Percentiles rank a stretch among this genome's conserved stretches.
These are phyloP conservation scores for Perognathus longimembris DNA, from an alignment of 2,113 vertebrate species.

Conservation along the genomic window DNA sequence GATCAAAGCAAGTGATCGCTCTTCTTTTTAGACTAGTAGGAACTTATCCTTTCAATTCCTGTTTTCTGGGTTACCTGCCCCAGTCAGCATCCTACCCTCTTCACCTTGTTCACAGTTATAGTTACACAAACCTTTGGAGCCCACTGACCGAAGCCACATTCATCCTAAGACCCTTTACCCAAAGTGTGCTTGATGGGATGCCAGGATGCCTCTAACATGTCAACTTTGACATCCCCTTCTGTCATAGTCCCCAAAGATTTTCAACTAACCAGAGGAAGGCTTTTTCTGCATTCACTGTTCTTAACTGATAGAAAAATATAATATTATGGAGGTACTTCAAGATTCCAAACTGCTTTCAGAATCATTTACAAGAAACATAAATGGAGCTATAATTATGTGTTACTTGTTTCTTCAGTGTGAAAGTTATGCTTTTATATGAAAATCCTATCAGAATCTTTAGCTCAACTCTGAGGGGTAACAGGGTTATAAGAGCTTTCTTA, in stretches of 20 bases:
- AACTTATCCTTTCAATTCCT: neutral
- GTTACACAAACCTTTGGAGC: neutral
- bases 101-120: neutral
- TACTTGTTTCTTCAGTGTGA: neutral
- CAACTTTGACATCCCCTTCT: neutral
- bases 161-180: neutral
- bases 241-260: neutral
- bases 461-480: neutral
- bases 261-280: neutral
- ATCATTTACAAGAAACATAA: slow-evolving; percentile 50
- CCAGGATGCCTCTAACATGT: neutral
- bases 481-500: no score
- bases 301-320: neutral
- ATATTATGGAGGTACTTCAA: slow-evolving; percentile 13
- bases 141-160: neutral
- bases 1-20: neutral
- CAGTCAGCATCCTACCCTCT: no score
- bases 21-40: neutral
- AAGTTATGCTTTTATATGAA: slow-evolving; percentile 14
- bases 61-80: neutral
- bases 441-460: neutral
- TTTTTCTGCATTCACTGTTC: neutral
- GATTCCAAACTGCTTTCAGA: neutral
- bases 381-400: neutral
- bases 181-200: neutral